A percentile compares a stretch with the other conserved stretches of the same genome.
Conservation (phyloP, 2,797 vertebrate genomes). For the Acanthurus leucopareius region DNA sequence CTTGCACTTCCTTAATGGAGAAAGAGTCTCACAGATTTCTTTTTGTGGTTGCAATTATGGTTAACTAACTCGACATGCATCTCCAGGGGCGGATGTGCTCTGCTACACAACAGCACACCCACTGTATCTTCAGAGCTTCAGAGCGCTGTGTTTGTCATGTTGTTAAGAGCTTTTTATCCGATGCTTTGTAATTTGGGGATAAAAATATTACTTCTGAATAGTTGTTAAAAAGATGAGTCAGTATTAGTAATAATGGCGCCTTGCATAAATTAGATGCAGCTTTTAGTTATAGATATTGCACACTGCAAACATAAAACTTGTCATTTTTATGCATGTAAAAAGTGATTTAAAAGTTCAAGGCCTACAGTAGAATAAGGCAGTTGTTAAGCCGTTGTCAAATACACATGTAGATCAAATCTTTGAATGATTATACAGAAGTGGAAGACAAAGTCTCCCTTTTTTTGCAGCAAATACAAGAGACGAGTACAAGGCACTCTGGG, state of each 20-base stretch:
- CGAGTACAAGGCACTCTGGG: constrained; percentile 30
- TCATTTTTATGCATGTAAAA: too few species aligned
- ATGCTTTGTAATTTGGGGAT: neutral
- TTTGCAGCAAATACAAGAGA: neutral
- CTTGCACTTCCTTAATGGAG: constrained; percentile 21
- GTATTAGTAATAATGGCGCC: neutral
- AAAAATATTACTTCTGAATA: neutral
- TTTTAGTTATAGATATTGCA: too few species aligned
- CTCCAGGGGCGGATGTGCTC: constrained; percentile 25
- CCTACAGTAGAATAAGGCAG: too few species aligned
- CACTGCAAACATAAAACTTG: too few species aligned
- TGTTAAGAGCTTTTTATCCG: neutral
- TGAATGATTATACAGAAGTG: too few species aligned
- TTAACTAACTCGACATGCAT: constrained; percentile 48
- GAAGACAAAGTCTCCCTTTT: too few species aligned
- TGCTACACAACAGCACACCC: constrained; percentile 5
- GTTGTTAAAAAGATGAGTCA: too few species aligned
- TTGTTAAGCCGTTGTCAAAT: too few species aligned
- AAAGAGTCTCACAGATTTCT: constrained; percentile 35
- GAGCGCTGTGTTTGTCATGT: neutral
- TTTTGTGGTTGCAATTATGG: constrained; percentile 55
- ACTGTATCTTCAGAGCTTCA: constrained; percentile 7
- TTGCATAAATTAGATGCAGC: neutral
- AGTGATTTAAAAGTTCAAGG: too few species aligned
- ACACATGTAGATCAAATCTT: too few species aligned